Evolutionary conservation across 2,888 invertebrate genomes (phyloP), one percentile per base, ranked within the genome.

Genomic region (Pyralis farinalis): DNA sequence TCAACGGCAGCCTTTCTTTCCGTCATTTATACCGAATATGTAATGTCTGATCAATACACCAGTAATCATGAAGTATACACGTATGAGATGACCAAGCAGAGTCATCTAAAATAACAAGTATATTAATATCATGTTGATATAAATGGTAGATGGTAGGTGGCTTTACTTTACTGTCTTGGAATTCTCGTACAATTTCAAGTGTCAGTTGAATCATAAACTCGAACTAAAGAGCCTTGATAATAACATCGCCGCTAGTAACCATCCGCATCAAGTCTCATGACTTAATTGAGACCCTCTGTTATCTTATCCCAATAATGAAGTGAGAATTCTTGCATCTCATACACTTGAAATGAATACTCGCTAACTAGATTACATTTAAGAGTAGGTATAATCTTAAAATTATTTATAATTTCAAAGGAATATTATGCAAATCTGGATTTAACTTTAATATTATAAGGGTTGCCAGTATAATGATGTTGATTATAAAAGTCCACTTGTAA

Each of bases 281-380:
- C 42, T 52, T 56, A 53, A 52, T 54, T 58, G 46, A 47, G 44
- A 50, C 47, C 58, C 62, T 62, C 40, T 43, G 49, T 60, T 78
- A 81, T 82, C 77, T 74, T 51, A 62, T 69, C 58, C 63, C 49
- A 54, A 49, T 58, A 63, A 72, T 74, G 60, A 77, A 74, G 70
- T 76, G 73, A 66, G 64, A 60, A 66, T 68, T 62, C 58, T 67
- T 53, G 60, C 58, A 60, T 57, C 51, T 51, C 51, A 51, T 47
- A 49, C 54, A 42, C 45, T 58, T 63, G 55, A 61, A 70, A 63
- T 58, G 58, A 57, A 47, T 55, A 65, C 54, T 55, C 60, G 68
- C 63, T 73, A 42, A 67, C 55, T 62, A 49, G 51, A 65, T 64
- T 54, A 53, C 42, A 54, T 58, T 68, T 56, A 61, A 71, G 68